Percentiles rank a stretch among this genome's conserved stretches.
These are phyloP conservation scores for Sus scrofa DNA, from an alignment of 2,113 vertebrate species.

Conservation along the genomic window DNA sequence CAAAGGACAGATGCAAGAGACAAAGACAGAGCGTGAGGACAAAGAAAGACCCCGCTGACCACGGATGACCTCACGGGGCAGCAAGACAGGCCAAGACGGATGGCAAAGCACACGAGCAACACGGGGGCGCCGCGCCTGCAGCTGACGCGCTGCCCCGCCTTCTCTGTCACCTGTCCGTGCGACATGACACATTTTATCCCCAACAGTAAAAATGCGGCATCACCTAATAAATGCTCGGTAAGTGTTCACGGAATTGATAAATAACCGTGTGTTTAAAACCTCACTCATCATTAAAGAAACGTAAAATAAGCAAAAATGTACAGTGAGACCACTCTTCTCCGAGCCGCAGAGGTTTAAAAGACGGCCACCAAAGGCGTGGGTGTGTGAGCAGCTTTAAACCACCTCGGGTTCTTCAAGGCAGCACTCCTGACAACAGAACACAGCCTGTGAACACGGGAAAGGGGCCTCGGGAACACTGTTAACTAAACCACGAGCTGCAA, in stretches of 20 bases:
- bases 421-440: rapidly evolving
- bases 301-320: neutral
- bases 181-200: neutral
- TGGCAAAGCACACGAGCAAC: rapidly evolving
- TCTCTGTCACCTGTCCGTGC: neutral
- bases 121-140: rapidly evolving
- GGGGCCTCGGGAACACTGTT: rapidly evolving
- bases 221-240: neutral
- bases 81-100: neutral
- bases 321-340: neutral
- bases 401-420: rapidly evolving
- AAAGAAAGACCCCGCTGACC: neutral
- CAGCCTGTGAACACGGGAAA: rapidly evolving
- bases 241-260: neutral
- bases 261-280: neutral
- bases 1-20: neutral
- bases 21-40: neutral
- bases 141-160: neutral
- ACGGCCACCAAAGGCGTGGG: rapidly evolving
- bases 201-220: neutral
- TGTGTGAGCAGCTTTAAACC: neutral
- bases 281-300: neutral
- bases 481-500: neutral
- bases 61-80: rapidly evolving
- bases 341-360: neutral